phyloP scores from a whole-genome alignment of 2,797 vertebrate species.

The Acanthurus leucopareius region DNA sequence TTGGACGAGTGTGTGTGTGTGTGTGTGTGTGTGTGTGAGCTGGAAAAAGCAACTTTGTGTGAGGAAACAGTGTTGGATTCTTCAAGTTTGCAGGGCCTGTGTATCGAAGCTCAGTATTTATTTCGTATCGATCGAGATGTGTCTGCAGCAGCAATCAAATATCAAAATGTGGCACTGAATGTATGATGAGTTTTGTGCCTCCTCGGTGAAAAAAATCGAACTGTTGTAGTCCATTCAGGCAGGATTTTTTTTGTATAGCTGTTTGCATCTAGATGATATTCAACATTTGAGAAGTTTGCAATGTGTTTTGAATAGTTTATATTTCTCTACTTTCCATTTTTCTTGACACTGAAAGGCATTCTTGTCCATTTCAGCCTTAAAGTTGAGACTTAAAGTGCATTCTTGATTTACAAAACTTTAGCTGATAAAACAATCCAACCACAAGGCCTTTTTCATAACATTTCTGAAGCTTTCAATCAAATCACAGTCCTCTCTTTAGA shows the following conservation, averaged over 20 bases:
- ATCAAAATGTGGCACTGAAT: neutral
- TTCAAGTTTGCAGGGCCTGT: neutral
- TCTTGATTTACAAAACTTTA: too few relatives aligned
- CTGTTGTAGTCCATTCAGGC: too few relatives aligned
- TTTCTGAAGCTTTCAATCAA: neutral
- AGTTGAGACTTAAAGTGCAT: too few relatives aligned
- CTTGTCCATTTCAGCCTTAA: too few relatives aligned
- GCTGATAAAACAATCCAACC: neutral
- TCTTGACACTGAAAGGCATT: too few relatives aligned
- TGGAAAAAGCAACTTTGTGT: neutral
- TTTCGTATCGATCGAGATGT: neutral
- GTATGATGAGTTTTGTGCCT: neutral
- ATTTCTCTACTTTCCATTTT: too few relatives aligned
- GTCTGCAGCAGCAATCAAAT: neutral
- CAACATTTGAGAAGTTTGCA: neutral
- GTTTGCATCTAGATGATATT: too few relatives aligned
- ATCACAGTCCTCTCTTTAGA: neutral
- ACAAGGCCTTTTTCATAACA: neutral
- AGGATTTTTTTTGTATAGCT: too few relatives aligned
- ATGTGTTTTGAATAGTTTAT: too few relatives aligned
- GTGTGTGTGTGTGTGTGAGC: too few relatives aligned
- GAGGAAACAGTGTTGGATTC: neutral
- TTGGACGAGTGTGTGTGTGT: neutral
- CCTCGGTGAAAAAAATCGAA: neutral
- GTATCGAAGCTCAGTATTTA: neutral